phyloP scores from a whole-genome alignment of 2,888 invertebrate genomes.

The Aproaerema taeniolella region DNA sequence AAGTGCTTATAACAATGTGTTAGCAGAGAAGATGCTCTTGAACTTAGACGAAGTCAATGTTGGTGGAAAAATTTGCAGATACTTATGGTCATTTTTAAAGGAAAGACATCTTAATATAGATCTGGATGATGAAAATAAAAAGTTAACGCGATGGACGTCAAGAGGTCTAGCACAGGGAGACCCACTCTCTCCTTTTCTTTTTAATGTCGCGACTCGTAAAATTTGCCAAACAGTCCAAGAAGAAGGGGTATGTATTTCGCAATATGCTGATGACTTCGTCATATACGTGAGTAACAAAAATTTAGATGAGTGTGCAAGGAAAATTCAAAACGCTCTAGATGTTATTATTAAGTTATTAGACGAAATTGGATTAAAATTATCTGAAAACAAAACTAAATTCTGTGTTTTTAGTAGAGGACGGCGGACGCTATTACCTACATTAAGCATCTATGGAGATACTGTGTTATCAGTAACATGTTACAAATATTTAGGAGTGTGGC shows the following conservation, averaged over 20 bases:
- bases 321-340: slow-evolving; percentile 2
- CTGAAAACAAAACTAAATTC: slow-evolving; percentile 21
- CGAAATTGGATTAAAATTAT: slow-evolving; percentile 18
- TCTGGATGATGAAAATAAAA: background rate
- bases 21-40: too few species aligned
- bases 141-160: background rate
- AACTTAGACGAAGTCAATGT: background rate
- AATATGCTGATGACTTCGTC: slow-evolving; percentile 16
- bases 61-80: slow-evolving; percentile 7
- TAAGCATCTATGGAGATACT: slow-evolving; percentile 11
- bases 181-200: slow-evolving; percentile 19
- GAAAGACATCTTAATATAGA: slow-evolving; percentile 3
- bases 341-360: slow-evolving; percentile 1
- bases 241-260: slow-evolving; percentile 6
- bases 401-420: slow-evolving; percentile 23
- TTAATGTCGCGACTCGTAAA: slow-evolving; percentile 12
- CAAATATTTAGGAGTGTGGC: slow-evolving; percentile 28
- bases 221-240: slow-evolving; percentile 6
- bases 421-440: slow-evolving; percentile 5
- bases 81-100: slow-evolving; percentile 16
- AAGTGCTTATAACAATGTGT: slow-evolving; percentile 10
- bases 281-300: slow-evolving; percentile 13
- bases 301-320: background rate
- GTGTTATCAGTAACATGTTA: slow-evolving; percentile 4
- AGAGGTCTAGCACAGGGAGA: slow-evolving; percentile 19